Percentiles rank a stretch among this genome's conserved stretches.
Evolutionary conservation across 2,113 vertebrate genomes (phyloP).

Genomic region (Istiophorus platypterus): DNA sequence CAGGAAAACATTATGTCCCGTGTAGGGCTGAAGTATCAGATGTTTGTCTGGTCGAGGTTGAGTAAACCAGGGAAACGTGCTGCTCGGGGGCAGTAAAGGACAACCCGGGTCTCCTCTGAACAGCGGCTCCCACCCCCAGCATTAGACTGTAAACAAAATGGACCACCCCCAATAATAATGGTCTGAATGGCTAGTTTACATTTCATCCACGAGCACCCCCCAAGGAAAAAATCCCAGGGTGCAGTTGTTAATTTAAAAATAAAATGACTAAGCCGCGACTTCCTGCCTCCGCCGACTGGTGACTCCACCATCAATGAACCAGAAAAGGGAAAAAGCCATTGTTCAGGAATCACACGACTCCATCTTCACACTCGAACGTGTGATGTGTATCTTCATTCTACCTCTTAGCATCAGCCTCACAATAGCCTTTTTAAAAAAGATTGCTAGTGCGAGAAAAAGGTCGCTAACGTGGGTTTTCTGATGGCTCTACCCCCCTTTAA

Average conservation of each 20-base stretch:
- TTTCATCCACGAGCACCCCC: neutral
- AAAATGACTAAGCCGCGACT: neutral
- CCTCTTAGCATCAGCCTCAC: neutral
- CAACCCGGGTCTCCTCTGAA: neutral
- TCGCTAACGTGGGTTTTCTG: neutral
- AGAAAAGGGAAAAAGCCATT: neutral
- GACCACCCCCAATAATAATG: neutral
- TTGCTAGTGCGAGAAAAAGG: too few species aligned
- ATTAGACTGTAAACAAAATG: conserved; percentile 63
- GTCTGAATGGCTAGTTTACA: conserved; percentile 8
- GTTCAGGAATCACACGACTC: conserved; percentile 17
- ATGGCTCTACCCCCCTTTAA: neutral
- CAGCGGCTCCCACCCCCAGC: conserved; percentile 1
- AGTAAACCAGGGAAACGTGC: neutral
- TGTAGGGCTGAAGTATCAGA: too few species aligned
- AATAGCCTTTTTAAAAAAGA: neutral
- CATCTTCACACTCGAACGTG: neutral
- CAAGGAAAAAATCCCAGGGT: neutral
- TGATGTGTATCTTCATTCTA: too few species aligned
- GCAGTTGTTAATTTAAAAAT: conserved; percentile 15
- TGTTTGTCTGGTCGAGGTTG: neutral
- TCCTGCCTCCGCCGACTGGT: conserved; percentile 10
- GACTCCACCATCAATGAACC: neutral
- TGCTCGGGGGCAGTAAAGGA: conserved; percentile 4
- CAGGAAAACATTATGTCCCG: neutral